Evolutionary conservation across 1,140 invertebrate genomes (phyloP).

Genomic region (Trissolcus basalis): DNA sequence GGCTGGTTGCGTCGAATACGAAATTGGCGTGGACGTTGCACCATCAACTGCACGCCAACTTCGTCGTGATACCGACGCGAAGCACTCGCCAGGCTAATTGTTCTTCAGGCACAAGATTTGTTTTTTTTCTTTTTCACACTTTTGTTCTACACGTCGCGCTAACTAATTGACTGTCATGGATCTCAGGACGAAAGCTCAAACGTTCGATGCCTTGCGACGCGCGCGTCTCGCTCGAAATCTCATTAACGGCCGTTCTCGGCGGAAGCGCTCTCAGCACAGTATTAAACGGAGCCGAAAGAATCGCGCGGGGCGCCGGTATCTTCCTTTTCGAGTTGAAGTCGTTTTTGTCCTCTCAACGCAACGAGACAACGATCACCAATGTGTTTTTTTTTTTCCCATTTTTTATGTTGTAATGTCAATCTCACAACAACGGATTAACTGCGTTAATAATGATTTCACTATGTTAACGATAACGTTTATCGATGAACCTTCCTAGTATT

Average conservation of each 20-base stretch:
- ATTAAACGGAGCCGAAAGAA: slow-evolving; percentile 51
- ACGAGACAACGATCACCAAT: slow-evolving; percentile 5
- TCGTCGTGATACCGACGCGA: too few relatives aligned
- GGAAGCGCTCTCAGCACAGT: slow-evolving; percentile 59
- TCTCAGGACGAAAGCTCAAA: slow-evolving; percentile 42
- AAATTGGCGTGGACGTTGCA: too few relatives aligned
- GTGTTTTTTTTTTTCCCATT: slow-evolving; percentile 3
- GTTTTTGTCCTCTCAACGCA: slow-evolving; percentile 35
- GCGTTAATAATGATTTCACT: slow-evolving; percentile 11
- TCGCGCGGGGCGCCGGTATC: slow-evolving; percentile 44
- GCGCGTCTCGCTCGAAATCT: slow-evolving; percentile 28
- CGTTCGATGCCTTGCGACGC: slow-evolving; percentile 11
- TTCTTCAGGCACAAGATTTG: not conserved
- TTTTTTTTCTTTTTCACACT: not conserved
- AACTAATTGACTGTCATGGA: slow-evolving; percentile 9
- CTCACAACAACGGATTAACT: slow-evolving; percentile 15
- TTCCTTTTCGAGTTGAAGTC: slow-evolving; percentile 43
- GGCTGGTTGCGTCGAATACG: too few relatives aligned
- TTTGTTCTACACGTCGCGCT: too few relatives aligned
- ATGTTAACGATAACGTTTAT: slow-evolving; percentile 43
- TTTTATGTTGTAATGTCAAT: too few relatives aligned
- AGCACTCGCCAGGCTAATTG: too few relatives aligned
- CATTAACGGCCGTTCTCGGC: slow-evolving; percentile 36
- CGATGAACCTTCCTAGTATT: slow-evolving; percentile 54
- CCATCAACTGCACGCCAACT: too few relatives aligned